Conservation (phyloP, 2,888 invertebrate species). For the Andrena camellia region DNA sequence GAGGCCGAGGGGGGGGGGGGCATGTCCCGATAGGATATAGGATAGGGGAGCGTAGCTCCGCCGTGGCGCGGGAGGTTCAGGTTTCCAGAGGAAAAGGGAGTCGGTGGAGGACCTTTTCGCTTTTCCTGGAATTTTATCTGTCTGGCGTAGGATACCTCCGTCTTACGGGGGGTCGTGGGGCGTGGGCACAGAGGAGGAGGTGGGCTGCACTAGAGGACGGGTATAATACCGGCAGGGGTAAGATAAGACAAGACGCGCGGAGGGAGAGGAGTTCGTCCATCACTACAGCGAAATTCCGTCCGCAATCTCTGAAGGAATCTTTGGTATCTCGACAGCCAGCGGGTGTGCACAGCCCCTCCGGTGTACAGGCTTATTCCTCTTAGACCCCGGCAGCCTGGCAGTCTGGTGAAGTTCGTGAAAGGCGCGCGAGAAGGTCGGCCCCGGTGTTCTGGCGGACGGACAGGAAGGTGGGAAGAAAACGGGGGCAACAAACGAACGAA, state of each 20-base stretch:
- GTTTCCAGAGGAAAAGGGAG: slow-evolving; percentile 65
- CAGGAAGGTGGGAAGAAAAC: slow-evolving; percentile 38
- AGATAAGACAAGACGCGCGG: slow-evolving; percentile 72
- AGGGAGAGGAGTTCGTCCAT: slow-evolving; percentile 80
- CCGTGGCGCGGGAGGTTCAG: slow-evolving; percentile 48
- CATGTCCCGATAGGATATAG: slow-evolving; percentile 56
- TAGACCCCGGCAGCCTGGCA: slow-evolving; percentile 50
- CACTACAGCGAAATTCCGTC: slow-evolving; percentile 81
- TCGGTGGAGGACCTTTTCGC: slow-evolving; percentile 68
- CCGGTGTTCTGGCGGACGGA: slow-evolving; percentile 23
- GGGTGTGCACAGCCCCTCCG: slow-evolving; percentile 63
- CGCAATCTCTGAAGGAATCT: slow-evolving; percentile 83
- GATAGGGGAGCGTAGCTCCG: slow-evolving; percentile 58
- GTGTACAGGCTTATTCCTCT: slow-evolving; percentile 61
- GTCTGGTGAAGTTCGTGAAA: slow-evolving; percentile 66
- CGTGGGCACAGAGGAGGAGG: not conserved
- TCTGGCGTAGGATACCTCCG: slow-evolving; percentile 68
- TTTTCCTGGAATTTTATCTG: slow-evolving; percentile 78
- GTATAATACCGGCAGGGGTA: slow-evolving; percentile 67
- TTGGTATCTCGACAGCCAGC: slow-evolving; percentile 80
- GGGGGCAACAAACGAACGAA: slow-evolving; percentile 42
- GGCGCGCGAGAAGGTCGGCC: slow-evolving; percentile 57
- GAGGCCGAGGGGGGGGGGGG: not conserved
- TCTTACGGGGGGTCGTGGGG: slow-evolving; percentile 38
- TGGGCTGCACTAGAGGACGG: slow-evolving; percentile 44